Evolutionary conservation across 2,797 vertebrate genomes (phyloP).

Genomic region (Sciaenops ocellatus): DNA sequence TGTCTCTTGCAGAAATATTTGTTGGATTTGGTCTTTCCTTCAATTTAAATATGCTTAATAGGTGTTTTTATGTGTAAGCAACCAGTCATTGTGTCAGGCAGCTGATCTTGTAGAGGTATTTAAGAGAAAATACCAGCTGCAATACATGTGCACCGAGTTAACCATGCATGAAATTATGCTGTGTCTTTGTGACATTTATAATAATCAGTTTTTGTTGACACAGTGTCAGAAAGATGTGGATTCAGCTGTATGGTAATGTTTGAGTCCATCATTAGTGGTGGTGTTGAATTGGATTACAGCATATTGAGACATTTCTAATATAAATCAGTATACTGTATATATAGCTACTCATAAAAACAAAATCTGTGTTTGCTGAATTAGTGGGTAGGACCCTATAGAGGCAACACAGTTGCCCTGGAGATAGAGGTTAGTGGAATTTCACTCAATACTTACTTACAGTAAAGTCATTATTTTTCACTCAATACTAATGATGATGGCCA

Average conservation of each 20-base stretch:
- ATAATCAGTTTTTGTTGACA: slow-evolving; percentile 7
- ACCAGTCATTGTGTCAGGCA: neutral
- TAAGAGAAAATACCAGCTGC: neutral
- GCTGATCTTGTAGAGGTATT: neutral
- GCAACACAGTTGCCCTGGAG: slow-evolving; percentile 59
- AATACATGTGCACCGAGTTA: neutral
- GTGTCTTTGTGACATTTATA: neutral
- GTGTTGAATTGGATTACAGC: slow-evolving; percentile 20
- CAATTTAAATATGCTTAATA: neutral
- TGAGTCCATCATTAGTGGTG: neutral
- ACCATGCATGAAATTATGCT: neutral
- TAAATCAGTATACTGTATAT: neutral
- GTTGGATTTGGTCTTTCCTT: neutral
- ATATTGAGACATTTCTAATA: slow-evolving; percentile 28
- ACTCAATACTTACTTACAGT: slow-evolving; percentile 73
- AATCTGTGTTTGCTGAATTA: slow-evolving; percentile 57
- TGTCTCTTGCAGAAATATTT: neutral
- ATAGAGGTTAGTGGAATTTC: slow-evolving; percentile 71
- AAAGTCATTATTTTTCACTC: slow-evolving; percentile 73
- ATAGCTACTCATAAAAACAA: slow-evolving; percentile 34
- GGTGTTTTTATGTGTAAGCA: neutral
- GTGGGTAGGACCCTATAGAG: slow-evolving; percentile 24
- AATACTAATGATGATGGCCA: slow-evolving; percentile 58
- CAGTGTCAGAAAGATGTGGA: neutral
- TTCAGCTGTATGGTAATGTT: neutral